These are phyloP conservation scores for Mergus octosetaceus DNA, from an alignment of 2,797 vertebrate genomes.

Conservation along the genomic window DNA sequence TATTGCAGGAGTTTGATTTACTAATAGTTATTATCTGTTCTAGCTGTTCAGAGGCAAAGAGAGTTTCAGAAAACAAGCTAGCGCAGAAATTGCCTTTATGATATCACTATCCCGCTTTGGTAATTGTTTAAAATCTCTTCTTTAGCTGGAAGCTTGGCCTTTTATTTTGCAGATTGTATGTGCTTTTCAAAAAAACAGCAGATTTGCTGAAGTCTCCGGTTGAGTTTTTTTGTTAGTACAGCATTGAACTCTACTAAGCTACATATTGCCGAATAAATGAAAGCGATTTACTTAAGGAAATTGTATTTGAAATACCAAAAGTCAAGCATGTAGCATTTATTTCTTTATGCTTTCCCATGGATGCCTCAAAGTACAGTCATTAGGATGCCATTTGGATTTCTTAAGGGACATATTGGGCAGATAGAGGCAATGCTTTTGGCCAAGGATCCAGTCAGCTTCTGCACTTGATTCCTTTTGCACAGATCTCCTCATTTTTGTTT, in stretches of 20 bases:
- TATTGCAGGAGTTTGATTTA: conserved; percentile 95
- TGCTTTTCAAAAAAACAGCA: conserved; percentile 17
- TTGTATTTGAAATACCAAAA: not conserved
- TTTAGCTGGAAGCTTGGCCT: conserved; percentile 62
- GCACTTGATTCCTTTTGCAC: conserved; percentile 8
- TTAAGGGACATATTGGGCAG: not conserved
- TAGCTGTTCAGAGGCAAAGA: conserved; percentile 85
- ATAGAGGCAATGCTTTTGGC: conserved; percentile 18
- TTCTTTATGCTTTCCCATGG: not conserved
- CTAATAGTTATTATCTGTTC: conserved; percentile 99
- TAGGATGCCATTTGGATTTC: not conserved
- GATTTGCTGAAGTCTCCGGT: not conserved
- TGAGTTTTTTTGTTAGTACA: not conserved
- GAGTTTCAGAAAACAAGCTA: conserved; percentile 81
- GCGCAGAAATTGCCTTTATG: conserved; percentile 84
- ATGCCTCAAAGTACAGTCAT: not conserved
- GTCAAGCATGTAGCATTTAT: not conserved
- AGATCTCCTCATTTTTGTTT: conserved; percentile 21
- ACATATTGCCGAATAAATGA: not conserved
- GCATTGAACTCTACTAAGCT: not conserved
- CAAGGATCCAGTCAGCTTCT: conserved; percentile 17
- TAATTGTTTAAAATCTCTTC: conserved; percentile 80
- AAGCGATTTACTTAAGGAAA: not conserved
- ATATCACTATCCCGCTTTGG: conserved; percentile 69
- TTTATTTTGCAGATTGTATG: conserved; percentile 20